Percentiles rank a stretch among this genome's conserved stretches.
Conservation (phyloP, 2,113 vertebrate genomes). For the Phylloscopus whistleri region DNA sequence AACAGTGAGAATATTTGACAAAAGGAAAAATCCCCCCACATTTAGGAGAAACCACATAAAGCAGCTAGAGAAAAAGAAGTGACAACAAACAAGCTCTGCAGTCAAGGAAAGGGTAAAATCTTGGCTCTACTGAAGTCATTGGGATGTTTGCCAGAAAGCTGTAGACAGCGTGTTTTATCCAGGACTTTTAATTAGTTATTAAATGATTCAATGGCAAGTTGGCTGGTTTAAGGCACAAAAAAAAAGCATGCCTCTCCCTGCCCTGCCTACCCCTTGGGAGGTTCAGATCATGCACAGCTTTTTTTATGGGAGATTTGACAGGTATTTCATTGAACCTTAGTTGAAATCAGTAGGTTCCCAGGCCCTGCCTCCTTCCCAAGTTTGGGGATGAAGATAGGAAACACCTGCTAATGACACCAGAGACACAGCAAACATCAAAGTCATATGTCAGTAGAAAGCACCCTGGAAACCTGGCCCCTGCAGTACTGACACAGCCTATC, state of each 20-base stretch:
- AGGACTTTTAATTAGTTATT: conserved; percentile 55
- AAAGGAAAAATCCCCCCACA: neutral
- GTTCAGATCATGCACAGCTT: conserved; percentile 1
- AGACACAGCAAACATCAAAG: neutral
- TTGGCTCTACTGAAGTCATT: neutral
- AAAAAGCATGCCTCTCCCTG: conserved; percentile 23
- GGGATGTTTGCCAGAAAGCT: conserved; percentile 22
- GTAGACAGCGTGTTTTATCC: conserved; percentile 37
- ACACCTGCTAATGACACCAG: conserved; percentile 30
- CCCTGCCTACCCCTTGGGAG: conserved; percentile 22
- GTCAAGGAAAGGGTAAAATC: conserved; percentile 48
- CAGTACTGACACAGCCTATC: neutral
- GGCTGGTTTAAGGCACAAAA: neutral
- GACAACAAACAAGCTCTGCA: conserved; percentile 1
- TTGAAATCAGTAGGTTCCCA: conserved; percentile 1
- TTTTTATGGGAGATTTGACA: conserved; percentile 13
- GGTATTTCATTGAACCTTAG: conserved; percentile 28
- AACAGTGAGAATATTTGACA: neutral
- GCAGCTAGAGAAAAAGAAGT: neutral
- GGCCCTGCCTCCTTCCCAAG: conserved; percentile 9
- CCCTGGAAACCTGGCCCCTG: neutral
- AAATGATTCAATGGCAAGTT: conserved; percentile 50
- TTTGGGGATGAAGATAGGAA: conserved; percentile 27
- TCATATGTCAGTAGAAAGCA: neutral
- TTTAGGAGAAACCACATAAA: neutral